Evolutionary conservation across 1,140 invertebrate species (phyloP).

Genomic region (Solenopsis invicta): DNA sequence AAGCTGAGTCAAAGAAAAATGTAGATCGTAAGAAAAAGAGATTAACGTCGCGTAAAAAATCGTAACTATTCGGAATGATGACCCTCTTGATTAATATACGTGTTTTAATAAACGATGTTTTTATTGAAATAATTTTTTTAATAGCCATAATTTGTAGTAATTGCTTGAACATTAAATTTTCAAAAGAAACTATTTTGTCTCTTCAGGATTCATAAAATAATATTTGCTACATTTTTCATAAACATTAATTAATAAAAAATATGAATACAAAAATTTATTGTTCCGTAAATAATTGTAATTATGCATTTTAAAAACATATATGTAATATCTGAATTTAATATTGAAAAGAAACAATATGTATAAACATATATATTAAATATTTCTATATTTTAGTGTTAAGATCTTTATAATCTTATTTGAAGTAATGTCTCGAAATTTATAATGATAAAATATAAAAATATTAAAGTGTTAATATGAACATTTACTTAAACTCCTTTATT

Average conservation of each 20-base stretch:
- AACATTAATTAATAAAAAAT: neutral
- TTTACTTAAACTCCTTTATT: neutral
- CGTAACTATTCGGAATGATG: neutral
- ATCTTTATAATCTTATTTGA: neutral
- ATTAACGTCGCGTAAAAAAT: neutral
- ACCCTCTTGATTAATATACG: neutral
- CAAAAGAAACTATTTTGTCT: neutral
- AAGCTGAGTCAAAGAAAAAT: neutral
- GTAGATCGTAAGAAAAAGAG: neutral
- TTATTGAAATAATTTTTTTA: neutral
- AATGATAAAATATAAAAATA: neutral
- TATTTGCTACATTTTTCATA: neutral
- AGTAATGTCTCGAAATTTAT: neutral
- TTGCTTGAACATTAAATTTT: neutral
- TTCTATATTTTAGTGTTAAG: no score
- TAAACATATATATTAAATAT: neutral
- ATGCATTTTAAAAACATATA: neutral
- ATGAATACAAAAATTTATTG: neutral
- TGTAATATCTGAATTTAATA: neutral
- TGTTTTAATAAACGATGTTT: neutral
- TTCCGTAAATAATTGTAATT: neutral
- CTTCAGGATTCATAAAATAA: neutral
- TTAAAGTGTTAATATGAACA: neutral
- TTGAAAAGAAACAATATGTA: neutral
- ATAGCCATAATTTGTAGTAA: neutral